phyloP scores from a whole-genome alignment of 2,113 vertebrate species.

The Hippocampus barbouri region DNA sequence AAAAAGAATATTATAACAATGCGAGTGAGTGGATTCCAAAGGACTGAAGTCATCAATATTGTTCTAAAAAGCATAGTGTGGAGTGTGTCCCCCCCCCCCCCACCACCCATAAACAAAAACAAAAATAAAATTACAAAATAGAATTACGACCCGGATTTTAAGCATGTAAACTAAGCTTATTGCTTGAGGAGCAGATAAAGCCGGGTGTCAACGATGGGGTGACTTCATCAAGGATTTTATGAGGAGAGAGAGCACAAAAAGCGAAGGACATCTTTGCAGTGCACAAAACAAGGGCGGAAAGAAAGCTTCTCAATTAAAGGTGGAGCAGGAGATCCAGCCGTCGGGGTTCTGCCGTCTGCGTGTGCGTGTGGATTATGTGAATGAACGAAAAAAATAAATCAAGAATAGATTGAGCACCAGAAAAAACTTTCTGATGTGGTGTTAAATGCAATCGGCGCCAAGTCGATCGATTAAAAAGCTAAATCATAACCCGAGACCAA shows the following conservation, averaged over 20 bases:
- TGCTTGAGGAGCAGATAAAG: constrained; percentile 55
- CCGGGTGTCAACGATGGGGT: constrained; percentile 7
- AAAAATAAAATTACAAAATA: background rate
- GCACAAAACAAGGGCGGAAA: constrained; percentile 49
- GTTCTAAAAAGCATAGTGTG: background rate
- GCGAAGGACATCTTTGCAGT: constrained; percentile 67
- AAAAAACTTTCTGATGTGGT: constrained; percentile 45
- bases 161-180: constrained; percentile 53
- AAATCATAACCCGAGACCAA: background rate
- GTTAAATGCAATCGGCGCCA: constrained; percentile 6
- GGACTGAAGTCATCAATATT: constrained; percentile 1
- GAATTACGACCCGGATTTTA: background rate
- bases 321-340: background rate
- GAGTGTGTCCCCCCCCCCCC: background rate
- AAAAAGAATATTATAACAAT: background rate
- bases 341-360: background rate
- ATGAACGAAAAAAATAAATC: constrained; percentile 28
- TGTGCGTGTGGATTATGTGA: constrained; percentile 65
- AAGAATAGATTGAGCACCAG: constrained; percentile 57
- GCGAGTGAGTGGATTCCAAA: background rate
- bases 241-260: constrained; percentile 57
- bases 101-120: too few relatives aligned
- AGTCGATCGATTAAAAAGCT: constrained; percentile 4
- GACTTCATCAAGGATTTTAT: constrained; percentile 34
- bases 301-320: background rate